These are phyloP conservation scores for Syndactyla subalaris DNA, from an alignment of 2,797 vertebrate species.

Conservation along the genomic window DNA sequence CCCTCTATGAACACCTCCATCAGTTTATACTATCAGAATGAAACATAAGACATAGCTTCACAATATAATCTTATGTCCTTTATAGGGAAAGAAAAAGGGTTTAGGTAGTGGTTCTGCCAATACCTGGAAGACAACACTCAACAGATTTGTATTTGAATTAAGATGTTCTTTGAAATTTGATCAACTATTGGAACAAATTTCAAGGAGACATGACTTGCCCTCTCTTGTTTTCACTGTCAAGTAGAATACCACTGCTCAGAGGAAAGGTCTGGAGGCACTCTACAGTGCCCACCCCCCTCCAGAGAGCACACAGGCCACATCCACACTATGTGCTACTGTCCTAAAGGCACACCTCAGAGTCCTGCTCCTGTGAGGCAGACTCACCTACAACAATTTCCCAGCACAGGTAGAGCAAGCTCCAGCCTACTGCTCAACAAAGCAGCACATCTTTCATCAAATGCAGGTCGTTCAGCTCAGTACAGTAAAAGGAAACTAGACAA, in stretches of 20 bases:
- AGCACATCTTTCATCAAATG: background rate
- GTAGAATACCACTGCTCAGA: background rate
- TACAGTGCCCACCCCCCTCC: background rate
- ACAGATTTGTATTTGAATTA: background rate
- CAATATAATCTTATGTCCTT: background rate
- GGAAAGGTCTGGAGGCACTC: background rate
- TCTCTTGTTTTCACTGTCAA: background rate
- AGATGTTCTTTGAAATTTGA: background rate
- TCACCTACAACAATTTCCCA: background rate
- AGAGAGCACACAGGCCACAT: background rate
- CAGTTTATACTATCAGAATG: background rate
- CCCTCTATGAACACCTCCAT: background rate
- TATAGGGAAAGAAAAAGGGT: background rate
- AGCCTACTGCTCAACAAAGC: background rate
- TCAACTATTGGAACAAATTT: background rate
- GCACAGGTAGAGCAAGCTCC: background rate
- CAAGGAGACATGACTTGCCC: accelerated
- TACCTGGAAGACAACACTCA: background rate
- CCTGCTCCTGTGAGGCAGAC: background rate
- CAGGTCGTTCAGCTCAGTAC: background rate
- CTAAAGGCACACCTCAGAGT: background rate
- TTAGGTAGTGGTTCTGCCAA: background rate
- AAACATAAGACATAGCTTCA: background rate
- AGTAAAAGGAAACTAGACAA: background rate
- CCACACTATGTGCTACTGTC: background rate